Evolutionary conservation across 2,888 invertebrate genomes (phyloP).

Genomic region (Cosmia pyralina): DNA sequence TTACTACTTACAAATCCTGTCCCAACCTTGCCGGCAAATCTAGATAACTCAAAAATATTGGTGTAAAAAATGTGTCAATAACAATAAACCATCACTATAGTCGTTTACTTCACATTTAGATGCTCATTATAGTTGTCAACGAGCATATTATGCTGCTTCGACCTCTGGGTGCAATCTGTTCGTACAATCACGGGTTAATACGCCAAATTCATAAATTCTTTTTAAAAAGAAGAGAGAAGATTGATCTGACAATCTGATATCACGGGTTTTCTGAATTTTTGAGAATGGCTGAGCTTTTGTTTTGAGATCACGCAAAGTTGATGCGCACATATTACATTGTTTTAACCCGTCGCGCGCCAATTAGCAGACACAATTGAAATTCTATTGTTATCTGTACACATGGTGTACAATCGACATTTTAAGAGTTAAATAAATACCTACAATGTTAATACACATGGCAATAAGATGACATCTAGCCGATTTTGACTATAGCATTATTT

Average conservation of each 20-base stretch:
- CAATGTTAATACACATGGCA: too few species aligned
- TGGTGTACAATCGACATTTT: too few species aligned
- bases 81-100: conserved; percentile 44
- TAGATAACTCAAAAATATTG: conserved; percentile 54
- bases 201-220: conserved; percentile 57
- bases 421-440: too few species aligned
- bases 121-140: conserved; percentile 55
- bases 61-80: conserved; percentile 35
- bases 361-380: too few species aligned
- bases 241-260: conserved; percentile 23
- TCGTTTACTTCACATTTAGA: conserved; percentile 48
- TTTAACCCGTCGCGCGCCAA: too few species aligned
- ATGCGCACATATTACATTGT: background rate
- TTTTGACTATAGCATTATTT: too few species aligned
- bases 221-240: conserved; percentile 41
- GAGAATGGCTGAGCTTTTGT: background rate
- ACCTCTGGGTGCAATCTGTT: conserved; percentile 55
- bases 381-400: too few species aligned
- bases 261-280: background rate
- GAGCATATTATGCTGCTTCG: conserved; percentile 52
- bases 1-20: background rate
- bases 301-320: background rate
- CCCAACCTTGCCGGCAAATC: conserved; percentile 41
- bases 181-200: conserved; percentile 35
- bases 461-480: too few species aligned